Evolutionary conservation across 2,888 invertebrate species (phyloP), one percentile per base, ranked within the genome.

Genomic region (Polyommatus icarus): DNA sequence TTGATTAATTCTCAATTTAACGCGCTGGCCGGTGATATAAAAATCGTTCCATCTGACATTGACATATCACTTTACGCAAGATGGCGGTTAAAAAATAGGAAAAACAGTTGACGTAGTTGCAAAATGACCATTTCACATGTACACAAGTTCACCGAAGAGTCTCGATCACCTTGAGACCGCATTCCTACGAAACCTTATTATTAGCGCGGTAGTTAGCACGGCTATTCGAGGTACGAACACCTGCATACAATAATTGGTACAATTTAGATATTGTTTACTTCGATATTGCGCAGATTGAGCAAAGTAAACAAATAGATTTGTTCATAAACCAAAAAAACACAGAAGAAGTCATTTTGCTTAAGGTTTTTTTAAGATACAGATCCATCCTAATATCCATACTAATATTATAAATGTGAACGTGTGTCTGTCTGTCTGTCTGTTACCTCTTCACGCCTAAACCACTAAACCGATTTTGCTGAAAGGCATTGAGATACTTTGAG

Each of bases 161-260:
- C 84, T 82, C 46, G 85, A 78, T 84, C 81, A 82, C 85, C 85
- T 85, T 84, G 84, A 82, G 78, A 77, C 81, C 71, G 78, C 84
- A 84, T 83, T 83, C 83, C 81, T 81, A 81, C 77, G 80, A 79
- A 80, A 79, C 79, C 79, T 77, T 80, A 80, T 80, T 80, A 80
- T 77, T 81, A 78, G 73, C 71, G n/a, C n/a, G n/a, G n/a, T n/a
- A n/a, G n/a, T n/a, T n/a, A n/a, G n/a, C n/a, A n/a, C n/a, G 78
- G 80, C 79, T 81, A 76, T 54, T 29, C 18, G 50, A 46, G 6
- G 10, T 50, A 73, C 24, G 46, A 24, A 73, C 73, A 32, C 54
- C 73, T 76, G 76, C 59, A 4, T 59, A 78, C 46, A 4, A 73
- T 73, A 40, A 73, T 73, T 20, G 40, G 20, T 20, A 73, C 46